A percentile compares a stretch with the other conserved stretches of the same genome.
Evolutionary conservation across 2,888 invertebrate genomes (phyloP).

Genomic region (Drosophila yooni): DNA sequence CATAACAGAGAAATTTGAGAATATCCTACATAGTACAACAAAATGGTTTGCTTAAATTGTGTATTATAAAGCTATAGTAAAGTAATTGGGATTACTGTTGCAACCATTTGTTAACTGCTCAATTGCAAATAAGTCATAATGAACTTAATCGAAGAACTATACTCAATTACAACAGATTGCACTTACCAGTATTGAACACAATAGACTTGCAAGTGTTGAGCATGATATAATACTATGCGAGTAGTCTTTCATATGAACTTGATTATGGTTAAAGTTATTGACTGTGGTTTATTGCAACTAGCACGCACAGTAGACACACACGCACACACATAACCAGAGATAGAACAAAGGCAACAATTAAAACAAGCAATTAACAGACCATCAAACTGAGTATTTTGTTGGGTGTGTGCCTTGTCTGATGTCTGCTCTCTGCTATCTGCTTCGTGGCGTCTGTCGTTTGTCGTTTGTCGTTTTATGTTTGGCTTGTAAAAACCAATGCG

Average conservation of each 20-base stretch:
- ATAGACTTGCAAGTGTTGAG: conserved; percentile 1
- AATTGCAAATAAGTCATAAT: conserved; percentile 51
- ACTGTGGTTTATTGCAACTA: conserved; percentile 30
- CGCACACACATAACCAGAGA: not conserved
- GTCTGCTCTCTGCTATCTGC: conserved; percentile 18
- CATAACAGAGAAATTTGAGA: not conserved
- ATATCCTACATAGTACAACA: not conserved
- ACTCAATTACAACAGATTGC: conserved; percentile 57
- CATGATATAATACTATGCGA: conserved; percentile 8
- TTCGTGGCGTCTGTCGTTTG: conserved; percentile 21
- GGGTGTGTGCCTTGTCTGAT: conserved; percentile 45
- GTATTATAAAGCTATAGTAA: not conserved
- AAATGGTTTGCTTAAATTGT: not conserved
- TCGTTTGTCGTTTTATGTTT: conserved; percentile 48
- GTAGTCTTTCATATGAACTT: conserved; percentile 31
- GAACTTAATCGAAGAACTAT: conserved; percentile 52
- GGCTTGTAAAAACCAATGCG: conserved; percentile 71
- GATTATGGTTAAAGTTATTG: conserved; percentile 38
- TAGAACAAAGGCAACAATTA: conserved; percentile 68
- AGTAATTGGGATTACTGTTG: not conserved
- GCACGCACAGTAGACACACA: conserved; percentile 11
- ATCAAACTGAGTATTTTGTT: conserved; percentile 73
- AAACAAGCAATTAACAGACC: conserved; percentile 77
- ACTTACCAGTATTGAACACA: conserved; percentile 14
- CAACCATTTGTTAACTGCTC: conserved; percentile 17